Percentiles rank a stretch among this genome's conserved stretches.
These are phyloP conservation scores for Lycocerus yunnanus DNA, from an alignment of 2,888 invertebrate species.

Conservation along the genomic window DNA sequence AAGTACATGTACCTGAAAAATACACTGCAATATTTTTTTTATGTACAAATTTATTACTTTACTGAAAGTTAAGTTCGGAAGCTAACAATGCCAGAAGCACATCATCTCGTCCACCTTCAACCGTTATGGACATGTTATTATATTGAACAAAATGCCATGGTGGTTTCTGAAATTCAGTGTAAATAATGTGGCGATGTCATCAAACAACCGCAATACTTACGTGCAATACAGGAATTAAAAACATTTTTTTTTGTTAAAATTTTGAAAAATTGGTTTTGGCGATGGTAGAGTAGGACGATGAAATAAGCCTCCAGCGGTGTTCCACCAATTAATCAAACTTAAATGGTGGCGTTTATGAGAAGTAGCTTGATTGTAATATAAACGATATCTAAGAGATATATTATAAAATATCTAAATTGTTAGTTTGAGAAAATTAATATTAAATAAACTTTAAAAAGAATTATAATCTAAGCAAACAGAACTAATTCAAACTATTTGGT, in stretches of 20 bases:
- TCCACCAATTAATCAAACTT: constrained; percentile 75
- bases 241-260: constrained; percentile 68
- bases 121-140: constrained; percentile 61
- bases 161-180: constrained; percentile 60
- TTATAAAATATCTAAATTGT: neutral
- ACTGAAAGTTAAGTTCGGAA: constrained; percentile 72
- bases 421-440: too few relatives aligned
- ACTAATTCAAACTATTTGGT: too few relatives aligned
- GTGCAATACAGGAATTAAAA: constrained; percentile 74
- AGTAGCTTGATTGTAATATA: constrained; percentile 74
- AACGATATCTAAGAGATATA: constrained; percentile 61
- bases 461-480: too few relatives aligned
- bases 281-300: constrained; percentile 69
- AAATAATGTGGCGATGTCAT: neutral
- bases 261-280: constrained; percentile 64
- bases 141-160: constrained; percentile 79
- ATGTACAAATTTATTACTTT: constrained; percentile 21
- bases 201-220: constrained; percentile 54
- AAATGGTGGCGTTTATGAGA: constrained; percentile 64
- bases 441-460: too few relatives aligned
- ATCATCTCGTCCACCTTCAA: constrained; percentile 75
- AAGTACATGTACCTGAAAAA: constrained; percentile 66
- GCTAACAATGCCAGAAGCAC: constrained; percentile 68
- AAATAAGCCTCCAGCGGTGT: constrained; percentile 63
- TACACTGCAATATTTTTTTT: neutral